phyloP scores from a whole-genome alignment of 2,888 invertebrate species.

The Cerastoderma edule region DNA sequence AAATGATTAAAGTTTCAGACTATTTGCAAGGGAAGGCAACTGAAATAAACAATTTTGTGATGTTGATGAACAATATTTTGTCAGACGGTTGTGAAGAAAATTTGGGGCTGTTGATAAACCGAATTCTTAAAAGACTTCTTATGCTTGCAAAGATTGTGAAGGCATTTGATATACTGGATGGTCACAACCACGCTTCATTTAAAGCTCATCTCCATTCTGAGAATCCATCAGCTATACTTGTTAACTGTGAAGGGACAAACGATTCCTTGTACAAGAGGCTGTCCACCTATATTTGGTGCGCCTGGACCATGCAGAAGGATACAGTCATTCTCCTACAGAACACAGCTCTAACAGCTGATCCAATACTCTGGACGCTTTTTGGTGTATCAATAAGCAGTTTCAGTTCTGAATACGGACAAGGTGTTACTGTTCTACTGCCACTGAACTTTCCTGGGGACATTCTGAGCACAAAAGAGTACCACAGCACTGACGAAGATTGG shows the following conservation, averaged over 20 bases:
- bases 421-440: slow-evolving; percentile 26
- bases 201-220: neutral
- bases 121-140: slow-evolving; percentile 22
- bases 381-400: slow-evolving; percentile 28
- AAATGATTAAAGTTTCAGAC: neutral
- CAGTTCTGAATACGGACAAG: slow-evolving; percentile 2
- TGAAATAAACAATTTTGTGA: slow-evolving; percentile 24
- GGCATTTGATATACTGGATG: slow-evolving; percentile 14
- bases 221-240: slow-evolving; percentile 5
- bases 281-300: slow-evolving; percentile 17
- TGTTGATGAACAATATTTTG: slow-evolving; percentile 12
- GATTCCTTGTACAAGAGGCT: slow-evolving; percentile 18
- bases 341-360: slow-evolving; percentile 17
- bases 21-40: neutral
- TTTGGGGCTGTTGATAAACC: neutral
- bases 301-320: slow-evolving; percentile 15
- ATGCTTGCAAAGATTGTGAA: neutral
- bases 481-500: slow-evolving; percentile 8
- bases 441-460: slow-evolving; percentile 25
- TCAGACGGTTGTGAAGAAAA: slow-evolving; percentile 1
- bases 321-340: slow-evolving; percentile 28
- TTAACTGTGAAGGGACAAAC: slow-evolving; percentile 19
- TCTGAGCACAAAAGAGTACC: neutral
- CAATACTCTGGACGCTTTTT: slow-evolving; percentile 30
- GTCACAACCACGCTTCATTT: neutral